phyloP scores from a whole-genome alignment of 2,113 vertebrate genomes.

The Delphinapterus leucas region DNA sequence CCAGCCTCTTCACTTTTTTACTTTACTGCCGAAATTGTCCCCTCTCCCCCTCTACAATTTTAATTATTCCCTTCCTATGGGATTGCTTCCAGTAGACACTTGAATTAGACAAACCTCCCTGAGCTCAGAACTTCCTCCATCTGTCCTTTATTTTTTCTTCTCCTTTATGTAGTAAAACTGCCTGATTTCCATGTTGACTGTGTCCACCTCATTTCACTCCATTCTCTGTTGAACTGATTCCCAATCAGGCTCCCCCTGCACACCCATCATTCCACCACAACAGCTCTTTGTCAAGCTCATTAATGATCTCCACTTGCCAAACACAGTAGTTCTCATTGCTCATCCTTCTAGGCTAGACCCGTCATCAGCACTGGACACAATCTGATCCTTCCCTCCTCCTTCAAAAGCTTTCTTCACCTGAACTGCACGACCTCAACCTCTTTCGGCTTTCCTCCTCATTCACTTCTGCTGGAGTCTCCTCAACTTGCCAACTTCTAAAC shows the following conservation, averaged over 20 bases:
- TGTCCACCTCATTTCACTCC: neutral
- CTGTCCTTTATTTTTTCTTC: neutral
- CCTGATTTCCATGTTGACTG: neutral
- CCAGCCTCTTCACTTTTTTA: too few relatives aligned
- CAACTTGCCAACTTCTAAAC: neutral
- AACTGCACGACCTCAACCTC: neutral
- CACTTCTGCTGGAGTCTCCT: neutral
- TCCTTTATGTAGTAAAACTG: neutral
- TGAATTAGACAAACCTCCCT: neutral
- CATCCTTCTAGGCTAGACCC: neutral
- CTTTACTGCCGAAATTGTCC: neutral
- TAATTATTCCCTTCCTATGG: neutral
- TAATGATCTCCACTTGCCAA: neutral
- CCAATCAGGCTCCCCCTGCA: neutral
- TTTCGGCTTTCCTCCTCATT: neutral
- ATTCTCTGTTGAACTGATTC: neutral
- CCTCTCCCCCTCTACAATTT: neutral
- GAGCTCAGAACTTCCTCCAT: neutral
- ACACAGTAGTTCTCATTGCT: neutral
- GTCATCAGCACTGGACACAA: neutral
- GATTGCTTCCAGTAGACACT: neutral
- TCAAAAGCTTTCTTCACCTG: neutral
- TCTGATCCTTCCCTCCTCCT: neutral
- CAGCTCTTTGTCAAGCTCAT: neutral
- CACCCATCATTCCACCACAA: neutral